Evolutionary conservation across 2,113 vertebrate genomes (phyloP).

Genomic region (Promerops cafer): DNA sequence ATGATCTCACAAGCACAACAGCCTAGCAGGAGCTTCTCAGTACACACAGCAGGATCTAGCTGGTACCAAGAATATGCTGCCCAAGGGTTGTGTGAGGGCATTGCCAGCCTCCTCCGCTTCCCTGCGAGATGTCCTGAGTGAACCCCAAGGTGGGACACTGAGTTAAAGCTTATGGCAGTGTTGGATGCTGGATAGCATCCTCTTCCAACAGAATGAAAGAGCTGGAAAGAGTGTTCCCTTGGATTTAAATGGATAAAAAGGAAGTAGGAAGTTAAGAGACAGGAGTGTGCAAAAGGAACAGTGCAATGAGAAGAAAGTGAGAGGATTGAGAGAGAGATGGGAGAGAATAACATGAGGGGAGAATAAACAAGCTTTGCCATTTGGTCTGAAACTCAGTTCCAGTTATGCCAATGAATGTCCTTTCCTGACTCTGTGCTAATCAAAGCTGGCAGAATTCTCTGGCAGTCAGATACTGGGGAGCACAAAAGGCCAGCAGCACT

Average conservation of each 20-base stretch:
- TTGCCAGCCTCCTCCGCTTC: neutral
- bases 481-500: neutral
- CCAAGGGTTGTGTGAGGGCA: neutral
- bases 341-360: neutral
- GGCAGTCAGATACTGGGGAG: neutral
- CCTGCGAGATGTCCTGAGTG: neutral
- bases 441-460: neutral
- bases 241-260: neutral
- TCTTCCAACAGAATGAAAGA: neutral
- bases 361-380: neutral
- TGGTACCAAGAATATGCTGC: neutral
- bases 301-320: neutral
- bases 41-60: neutral
- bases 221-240: neutral
- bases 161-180: neutral
- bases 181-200: neutral
- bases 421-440: neutral
- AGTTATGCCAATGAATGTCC: neutral
- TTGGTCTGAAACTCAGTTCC: neutral
- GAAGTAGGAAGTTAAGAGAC: neutral
- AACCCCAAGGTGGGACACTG: neutral
- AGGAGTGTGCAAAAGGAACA: neutral
- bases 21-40: neutral
- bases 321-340: neutral
- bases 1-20: neutral